Percentiles rank a stretch among this genome's conserved stretches.
Conservation (phyloP, 1,140 invertebrate genomes). For the Episyrphus balteatus region DNA sequence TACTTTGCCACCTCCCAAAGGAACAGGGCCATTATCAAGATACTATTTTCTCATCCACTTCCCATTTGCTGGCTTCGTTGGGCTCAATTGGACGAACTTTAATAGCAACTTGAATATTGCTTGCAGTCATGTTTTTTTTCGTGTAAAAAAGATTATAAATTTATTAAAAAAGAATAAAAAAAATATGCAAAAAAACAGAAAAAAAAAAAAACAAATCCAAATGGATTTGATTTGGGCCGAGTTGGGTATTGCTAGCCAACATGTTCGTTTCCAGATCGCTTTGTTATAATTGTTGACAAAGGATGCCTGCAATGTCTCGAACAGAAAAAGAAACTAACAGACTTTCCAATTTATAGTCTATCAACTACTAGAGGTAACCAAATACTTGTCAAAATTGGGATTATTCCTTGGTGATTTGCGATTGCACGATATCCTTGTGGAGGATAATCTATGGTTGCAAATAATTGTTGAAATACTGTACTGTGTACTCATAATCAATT, state of each 20-base stretch:
- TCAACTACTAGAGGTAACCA: conserved; percentile 68
- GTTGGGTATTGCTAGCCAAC: conserved; percentile 50
- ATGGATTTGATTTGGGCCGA: conserved; percentile 51
- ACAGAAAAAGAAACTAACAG: conserved; percentile 37
- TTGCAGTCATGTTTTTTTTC: conserved; percentile 21
- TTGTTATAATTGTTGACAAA: conserved; percentile 51
- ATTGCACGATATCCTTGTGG: conserved; percentile 68
- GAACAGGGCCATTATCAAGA: conserved; percentile 37
- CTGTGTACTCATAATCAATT: too few relatives aligned
- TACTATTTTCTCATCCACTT: conserved; percentile 45
- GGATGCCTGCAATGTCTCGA: conserved; percentile 54
- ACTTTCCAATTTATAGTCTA: conserved; percentile 55
- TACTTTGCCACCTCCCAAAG: too few relatives aligned
- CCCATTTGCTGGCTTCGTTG: conserved; percentile 54
- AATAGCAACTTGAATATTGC: conserved; percentile 51
- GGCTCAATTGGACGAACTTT: conserved; percentile 58
- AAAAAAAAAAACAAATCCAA: conserved; percentile 5
- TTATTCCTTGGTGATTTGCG: conserved; percentile 68
- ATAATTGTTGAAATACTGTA: too few relatives aligned
- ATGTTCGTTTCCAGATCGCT: conserved; percentile 47
- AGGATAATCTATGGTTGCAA: conserved; percentile 78
- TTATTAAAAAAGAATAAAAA: too few relatives aligned
- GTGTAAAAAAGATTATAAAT: too few relatives aligned
- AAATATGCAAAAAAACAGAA: too few relatives aligned
- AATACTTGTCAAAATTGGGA: conserved; percentile 63